phyloP scores from a whole-genome alignment of 2,113 vertebrate genomes.

The Rafetus swinhoei region DNA sequence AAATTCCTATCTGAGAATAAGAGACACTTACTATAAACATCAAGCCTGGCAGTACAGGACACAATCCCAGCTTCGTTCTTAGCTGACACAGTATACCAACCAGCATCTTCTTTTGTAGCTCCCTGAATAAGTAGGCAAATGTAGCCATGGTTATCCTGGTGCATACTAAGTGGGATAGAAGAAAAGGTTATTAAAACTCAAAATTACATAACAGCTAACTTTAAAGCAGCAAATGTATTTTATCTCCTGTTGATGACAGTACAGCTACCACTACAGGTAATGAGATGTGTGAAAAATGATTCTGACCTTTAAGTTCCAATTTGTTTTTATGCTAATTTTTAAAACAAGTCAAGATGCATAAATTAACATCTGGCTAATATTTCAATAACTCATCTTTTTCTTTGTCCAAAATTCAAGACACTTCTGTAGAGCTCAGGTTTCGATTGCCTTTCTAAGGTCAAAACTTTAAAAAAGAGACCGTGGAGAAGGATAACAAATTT shows the following conservation, averaged over 20 bases:
- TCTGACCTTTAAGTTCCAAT: neutral
- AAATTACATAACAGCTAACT: neutral
- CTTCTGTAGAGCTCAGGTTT: neutral
- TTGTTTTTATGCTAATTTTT: neutral
- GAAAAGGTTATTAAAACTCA: slow-evolving; percentile 29
- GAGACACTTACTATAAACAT: slow-evolving; percentile 88
- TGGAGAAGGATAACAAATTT: neutral
- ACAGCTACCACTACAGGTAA: slow-evolving; percentile 34
- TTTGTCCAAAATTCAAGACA: neutral
- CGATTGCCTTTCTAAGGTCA: neutral
- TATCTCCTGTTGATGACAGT: slow-evolving; percentile 21
- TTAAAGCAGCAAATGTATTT: neutral
- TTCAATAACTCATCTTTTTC: neutral
- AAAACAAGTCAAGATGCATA: neutral
- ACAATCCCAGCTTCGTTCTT: slow-evolving; percentile 98
- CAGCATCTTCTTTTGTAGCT: slow-evolving; percentile 93
- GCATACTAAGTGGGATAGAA: slow-evolving; percentile 85
- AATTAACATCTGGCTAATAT: neutral
- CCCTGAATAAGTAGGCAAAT: slow-evolving; percentile 98
- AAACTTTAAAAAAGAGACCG: neutral
- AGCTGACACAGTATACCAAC: slow-evolving; percentile 97
- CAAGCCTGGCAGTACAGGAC: slow-evolving; percentile 95
- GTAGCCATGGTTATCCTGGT: slow-evolving; percentile 96
- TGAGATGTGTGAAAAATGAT: slow-evolving; percentile 23
- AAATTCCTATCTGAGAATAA: accelerated